Evolutionary conservation across 2,888 invertebrate species (phyloP), one percentile per base, ranked within the genome.

Genomic region (Candidula unifasciata): DNA sequence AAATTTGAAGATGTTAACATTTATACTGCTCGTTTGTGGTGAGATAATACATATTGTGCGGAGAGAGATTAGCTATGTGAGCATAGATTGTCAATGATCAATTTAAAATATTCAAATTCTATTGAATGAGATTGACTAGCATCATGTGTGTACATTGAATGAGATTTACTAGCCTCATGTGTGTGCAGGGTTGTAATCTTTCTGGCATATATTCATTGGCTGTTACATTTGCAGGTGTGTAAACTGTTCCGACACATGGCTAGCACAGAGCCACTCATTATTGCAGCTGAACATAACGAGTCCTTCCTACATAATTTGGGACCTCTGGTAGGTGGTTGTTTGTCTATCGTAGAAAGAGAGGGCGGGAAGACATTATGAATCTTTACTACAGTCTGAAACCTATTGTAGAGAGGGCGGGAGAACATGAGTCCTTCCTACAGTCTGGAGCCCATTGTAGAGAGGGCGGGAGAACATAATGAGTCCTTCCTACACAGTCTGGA

Each of bases 211-310:
- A n/a, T n/a, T n/a, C n/a, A n/a, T n/a, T n/a, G n/a, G 16, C 33
- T 68, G 33, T 33, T 30, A 68, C 6, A 10, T 18, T 89, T 90
- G 37, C 89, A 97, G 97, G 97, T 98, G 89, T 99, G 99, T 95
- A 99, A 99, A 95, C 95, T 99, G 90, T 95, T 99, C 90, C 96
- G 98, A 92, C 99, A 99, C 94, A 97, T 99, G 93, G 97, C 99
- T 73, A 95, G 97, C 90, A 97, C 97, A 57, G 99, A 99, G 94
- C 96, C 97, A 69, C 95, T 99, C 86, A 98, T 99, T 95, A 97
- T 99, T 83, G 97, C 97, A 90, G 97, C 98, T 13, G 98, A 98
- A 94, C 98, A 99, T 93, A 97, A 98, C 79, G 98, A 99, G 94
- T 97, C 97, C 90, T 98, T 98, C 94, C 95, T 99, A 91, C 95